phyloP scores from a whole-genome alignment of 2,888 invertebrate genomes.

The Himalopsyche tibetana region DNA sequence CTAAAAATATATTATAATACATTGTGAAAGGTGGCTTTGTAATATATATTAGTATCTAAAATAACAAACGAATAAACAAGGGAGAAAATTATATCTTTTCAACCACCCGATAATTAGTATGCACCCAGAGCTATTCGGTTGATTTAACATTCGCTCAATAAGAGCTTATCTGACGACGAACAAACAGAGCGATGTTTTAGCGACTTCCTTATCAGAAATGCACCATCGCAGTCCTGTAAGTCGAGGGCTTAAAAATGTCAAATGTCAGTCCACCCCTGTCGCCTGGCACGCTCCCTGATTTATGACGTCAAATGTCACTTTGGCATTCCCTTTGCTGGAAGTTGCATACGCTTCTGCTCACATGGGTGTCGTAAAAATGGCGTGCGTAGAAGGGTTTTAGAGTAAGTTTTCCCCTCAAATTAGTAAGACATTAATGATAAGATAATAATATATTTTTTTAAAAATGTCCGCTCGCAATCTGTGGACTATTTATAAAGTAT shows the following conservation, averaged over 20 bases:
- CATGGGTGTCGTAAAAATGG: conserved; percentile 32
- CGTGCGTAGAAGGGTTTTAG: conserved; percentile 22
- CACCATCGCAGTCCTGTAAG: conserved; percentile 47
- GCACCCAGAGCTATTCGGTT: conserved; percentile 56
- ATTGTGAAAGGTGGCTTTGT: no score
- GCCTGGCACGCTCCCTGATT: conserved; percentile 58
- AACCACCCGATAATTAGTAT: conserved; percentile 55
- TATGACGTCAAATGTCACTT: conserved; percentile 59
- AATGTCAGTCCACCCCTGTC: conserved; percentile 48
- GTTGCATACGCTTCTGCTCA: conserved; percentile 15
- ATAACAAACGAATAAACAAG: no score
- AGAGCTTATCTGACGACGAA: conserved; percentile 58
- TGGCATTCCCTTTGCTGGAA: conserved; percentile 55
- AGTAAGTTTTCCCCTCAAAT: no score
- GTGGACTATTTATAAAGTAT: no score
- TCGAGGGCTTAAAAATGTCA: conserved; percentile 59
- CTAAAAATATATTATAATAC: no score
- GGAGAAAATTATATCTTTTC: background rate
- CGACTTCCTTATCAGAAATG: conserved; percentile 52
- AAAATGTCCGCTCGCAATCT: no score
- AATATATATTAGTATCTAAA: no score
- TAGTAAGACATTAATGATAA: no score
- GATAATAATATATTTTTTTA: no score
- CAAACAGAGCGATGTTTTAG: conserved; percentile 51
- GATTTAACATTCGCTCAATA: conserved; percentile 61